Evolutionary conservation across 2,797 vertebrate species (phyloP).

Genomic region (Sebastes ruberrimus): DNA sequence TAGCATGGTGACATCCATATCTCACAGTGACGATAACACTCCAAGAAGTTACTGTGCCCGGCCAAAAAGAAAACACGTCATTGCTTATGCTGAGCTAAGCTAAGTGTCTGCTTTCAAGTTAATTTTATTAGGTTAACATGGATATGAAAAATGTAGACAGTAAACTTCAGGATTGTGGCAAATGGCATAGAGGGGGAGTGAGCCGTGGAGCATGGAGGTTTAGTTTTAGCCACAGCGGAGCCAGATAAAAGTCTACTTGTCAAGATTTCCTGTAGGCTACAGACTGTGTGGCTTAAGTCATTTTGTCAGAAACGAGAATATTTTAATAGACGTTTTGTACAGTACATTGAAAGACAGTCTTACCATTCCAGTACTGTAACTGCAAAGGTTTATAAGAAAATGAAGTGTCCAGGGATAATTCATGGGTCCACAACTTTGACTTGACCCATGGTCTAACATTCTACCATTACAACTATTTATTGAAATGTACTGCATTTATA

Average conservation of each 20-base stretch:
- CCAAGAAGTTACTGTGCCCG: too few relatives aligned
- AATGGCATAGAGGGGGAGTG: too few relatives aligned
- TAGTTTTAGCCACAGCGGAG: background rate
- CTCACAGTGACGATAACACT: background rate
- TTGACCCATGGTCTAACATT: background rate
- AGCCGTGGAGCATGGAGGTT: background rate
- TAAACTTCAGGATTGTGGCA: too few relatives aligned
- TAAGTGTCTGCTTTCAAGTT: too few relatives aligned
- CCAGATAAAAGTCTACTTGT: background rate
- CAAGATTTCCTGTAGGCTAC: background rate
- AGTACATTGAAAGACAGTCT: background rate
- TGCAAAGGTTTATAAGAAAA: background rate
- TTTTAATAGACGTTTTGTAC: background rate
- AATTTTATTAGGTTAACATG: too few relatives aligned
- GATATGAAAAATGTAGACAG: too few relatives aligned
- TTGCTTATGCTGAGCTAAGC: too few relatives aligned
- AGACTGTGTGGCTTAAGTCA: background rate
- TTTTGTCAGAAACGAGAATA: background rate
- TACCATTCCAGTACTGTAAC: background rate
- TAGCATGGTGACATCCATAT: background rate
- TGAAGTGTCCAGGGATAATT: background rate
- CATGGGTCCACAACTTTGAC: background rate
- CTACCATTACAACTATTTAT: too few relatives aligned
- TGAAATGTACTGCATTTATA: too few relatives aligned
- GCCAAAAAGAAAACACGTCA: too few relatives aligned